A percentile compares a stretch with the other conserved stretches of the same genome.
These are phyloP conservation scores for Heteractis magnifica DNA, from an alignment of 92 coral and sea anemone genomes.

Conservation along the genomic window DNA sequence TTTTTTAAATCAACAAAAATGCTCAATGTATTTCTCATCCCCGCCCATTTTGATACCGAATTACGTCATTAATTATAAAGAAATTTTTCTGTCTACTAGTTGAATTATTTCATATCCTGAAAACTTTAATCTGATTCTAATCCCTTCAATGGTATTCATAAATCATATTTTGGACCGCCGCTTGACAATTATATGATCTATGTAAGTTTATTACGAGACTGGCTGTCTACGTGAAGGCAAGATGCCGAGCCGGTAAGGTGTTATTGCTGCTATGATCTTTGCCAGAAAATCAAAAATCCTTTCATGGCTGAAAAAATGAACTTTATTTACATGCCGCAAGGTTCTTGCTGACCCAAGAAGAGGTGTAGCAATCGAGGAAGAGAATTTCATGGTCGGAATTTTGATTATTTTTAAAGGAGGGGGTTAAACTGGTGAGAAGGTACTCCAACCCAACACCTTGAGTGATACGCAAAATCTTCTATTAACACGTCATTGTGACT, in stretches of 20 bases:
- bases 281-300: not conserved
- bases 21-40: not conserved
- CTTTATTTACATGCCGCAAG: not conserved
- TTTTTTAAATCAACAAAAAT: not conserved
- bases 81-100: not conserved
- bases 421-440: not conserved
- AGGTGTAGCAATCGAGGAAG: not conserved
- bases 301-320: not conserved
- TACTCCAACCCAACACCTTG: not conserved
- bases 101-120: not conserved
- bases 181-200: not conserved
- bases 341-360: not conserved
- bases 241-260: no score
- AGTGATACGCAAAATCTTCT: not conserved
- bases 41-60: not conserved
- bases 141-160: not conserved
- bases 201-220: not conserved
- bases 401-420: not conserved
- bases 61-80: not conserved
- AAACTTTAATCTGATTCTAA: not conserved
- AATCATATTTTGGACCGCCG: not conserved
- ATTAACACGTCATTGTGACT: not conserved
- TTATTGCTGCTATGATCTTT: not conserved
- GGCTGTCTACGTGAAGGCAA: not conserved
- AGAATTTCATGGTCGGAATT: not conserved